Evolutionary conservation across 2,797 vertebrate genomes (phyloP).

Genomic region (Stomatorhinus walkeri): DNA sequence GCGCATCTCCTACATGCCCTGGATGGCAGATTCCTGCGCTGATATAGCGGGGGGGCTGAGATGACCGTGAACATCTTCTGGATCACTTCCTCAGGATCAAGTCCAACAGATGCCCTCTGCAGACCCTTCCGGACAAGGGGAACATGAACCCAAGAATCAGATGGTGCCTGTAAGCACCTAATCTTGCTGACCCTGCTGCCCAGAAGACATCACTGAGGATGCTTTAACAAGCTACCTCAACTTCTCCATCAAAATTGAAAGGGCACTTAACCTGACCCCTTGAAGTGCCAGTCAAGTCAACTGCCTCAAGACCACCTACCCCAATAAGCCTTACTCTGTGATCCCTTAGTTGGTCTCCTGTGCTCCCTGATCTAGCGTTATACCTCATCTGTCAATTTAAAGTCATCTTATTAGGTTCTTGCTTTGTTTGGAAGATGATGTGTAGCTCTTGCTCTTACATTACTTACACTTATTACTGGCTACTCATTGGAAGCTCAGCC

Average conservation of each 20-base stretch:
- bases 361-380: no score
- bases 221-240: background rate
- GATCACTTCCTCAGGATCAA: conserved; percentile 43
- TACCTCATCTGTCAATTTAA: no score
- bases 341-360: background rate
- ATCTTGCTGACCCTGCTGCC: background rate
- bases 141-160: background rate
- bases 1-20: conserved; percentile 55
- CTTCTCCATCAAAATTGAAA: background rate
- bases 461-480: background rate
- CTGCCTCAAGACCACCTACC: background rate
- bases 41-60: conserved; percentile 38
- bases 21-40: conserved; percentile 29
- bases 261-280: background rate
- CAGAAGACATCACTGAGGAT: background rate
- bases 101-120: conserved; percentile 42
- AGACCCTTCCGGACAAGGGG: conserved; percentile 44
- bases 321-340: background rate
- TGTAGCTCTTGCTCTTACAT: background rate
- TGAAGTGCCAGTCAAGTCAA: background rate
- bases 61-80: conserved; percentile 58
- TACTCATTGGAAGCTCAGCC: background rate
- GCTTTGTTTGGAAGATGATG: background rate
- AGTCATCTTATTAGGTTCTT: background rate
- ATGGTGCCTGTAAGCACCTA: background rate